Base-by-base conservation (phyloP, 1,140 invertebrate species). In the Rhizoglyphus robini region DNA sequence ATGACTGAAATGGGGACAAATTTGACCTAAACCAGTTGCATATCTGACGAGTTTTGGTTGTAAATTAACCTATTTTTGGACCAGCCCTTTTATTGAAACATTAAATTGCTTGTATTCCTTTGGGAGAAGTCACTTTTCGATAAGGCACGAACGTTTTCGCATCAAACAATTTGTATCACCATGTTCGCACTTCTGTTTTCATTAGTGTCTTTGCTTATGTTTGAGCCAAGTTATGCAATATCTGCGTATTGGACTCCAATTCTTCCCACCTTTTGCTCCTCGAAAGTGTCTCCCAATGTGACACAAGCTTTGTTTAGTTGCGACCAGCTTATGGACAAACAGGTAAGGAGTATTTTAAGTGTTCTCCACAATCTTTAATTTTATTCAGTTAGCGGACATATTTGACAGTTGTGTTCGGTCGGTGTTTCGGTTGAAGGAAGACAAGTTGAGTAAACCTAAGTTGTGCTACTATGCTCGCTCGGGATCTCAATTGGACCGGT, bases 211-310 rank as follows among this genome's bases (percentile, higher is more conserved):
- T n/a, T n/a, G n/a, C n/a, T n/a, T n/a, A n/a, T n/a, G n/a, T n/a
- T 11, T 41, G 36, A 18, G 18, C 36, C 8, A 41, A 41, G 8
- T 18, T 8, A 41, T 11, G 36, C 41, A 11, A 48, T 48, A 8
- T 64, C 63, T n/a, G 18, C 63, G 1, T 51, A 64, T 57, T 64
- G 63, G 63, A 49, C 63, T 1, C 63, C 27, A 20, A 48, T 64
- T 36, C 5, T 64, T 2, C 46, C 63, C 3, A 49, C 13, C 11
- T 5, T 64, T 23, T 64, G 63, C 29, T 49, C 63, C 13, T 8
- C 38, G 1, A 64, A 31, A 27, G 25, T 48, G 25, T 48, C 63
- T 1, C 1, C 3, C 1, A 30, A 51, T 15, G 29, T 64, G 41
- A 49, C 38, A 18, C 13, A 31, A 20, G 63, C 41, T 23, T 48